phyloP scores from a whole-genome alignment of 2,888 invertebrate species.

The Chrysolina americana region DNA sequence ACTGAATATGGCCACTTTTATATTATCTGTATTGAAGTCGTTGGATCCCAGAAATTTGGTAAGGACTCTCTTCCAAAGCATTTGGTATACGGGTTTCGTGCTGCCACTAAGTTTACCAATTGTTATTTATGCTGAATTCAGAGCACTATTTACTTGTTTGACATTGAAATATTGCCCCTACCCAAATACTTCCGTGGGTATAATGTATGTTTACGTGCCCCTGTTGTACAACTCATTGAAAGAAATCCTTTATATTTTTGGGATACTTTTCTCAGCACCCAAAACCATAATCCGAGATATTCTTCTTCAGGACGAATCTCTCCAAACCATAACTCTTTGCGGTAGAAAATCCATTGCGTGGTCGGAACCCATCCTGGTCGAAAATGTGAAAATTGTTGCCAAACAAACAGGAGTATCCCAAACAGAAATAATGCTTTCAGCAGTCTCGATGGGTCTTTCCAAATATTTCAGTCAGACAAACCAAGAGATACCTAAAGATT shows the following conservation, averaged over 20 bases:
- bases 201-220: slow-evolving; percentile 69
- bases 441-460: slow-evolving; percentile 76
- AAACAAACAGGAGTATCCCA: slow-evolving; percentile 75
- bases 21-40: slow-evolving; percentile 66
- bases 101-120: slow-evolving; percentile 66
- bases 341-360: slow-evolving; percentile 82
- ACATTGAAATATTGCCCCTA: slow-evolving; percentile 64
- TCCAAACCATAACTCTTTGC: slow-evolving; percentile 78
- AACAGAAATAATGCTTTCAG: slow-evolving; percentile 77
- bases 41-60: slow-evolving; percentile 69
- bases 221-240: slow-evolving; percentile 67
- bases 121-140: slow-evolving; percentile 67
- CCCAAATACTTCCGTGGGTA: slow-evolving; percentile 64
- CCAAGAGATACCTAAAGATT: slow-evolving; percentile 71
- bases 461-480: slow-evolving; percentile 71
- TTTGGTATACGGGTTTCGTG: slow-evolving; percentile 62
- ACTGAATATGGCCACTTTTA: slow-evolving; percentile 59
- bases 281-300: slow-evolving; percentile 74
- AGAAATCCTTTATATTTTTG: slow-evolving; percentile 68
- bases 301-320: slow-evolving; percentile 71
- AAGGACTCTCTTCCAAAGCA: slow-evolving; percentile 61
- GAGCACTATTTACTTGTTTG: slow-evolving; percentile 67
- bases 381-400: slow-evolving; percentile 74
- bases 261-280: slow-evolving; percentile 70
- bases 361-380: slow-evolving; percentile 77